These are phyloP conservation scores for Oreochromis niloticus DNA, from an alignment of 2,113 vertebrate genomes.

Conservation along the genomic window DNA sequence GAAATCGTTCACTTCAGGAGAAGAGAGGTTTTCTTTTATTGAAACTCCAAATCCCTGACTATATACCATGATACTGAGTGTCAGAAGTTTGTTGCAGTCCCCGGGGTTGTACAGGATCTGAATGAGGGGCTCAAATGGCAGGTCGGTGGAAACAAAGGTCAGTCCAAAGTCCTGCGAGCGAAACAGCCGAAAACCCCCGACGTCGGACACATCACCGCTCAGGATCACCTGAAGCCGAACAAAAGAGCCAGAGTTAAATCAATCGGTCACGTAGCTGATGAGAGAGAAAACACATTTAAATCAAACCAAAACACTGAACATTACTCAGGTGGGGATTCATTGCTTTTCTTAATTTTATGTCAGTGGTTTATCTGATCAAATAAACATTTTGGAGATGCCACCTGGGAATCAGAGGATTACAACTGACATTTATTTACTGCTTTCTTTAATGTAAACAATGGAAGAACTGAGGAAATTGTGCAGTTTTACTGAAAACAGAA, in stretches of 20 bases:
- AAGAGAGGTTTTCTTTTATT: neutral
- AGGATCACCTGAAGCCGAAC: slow-evolving; percentile 80
- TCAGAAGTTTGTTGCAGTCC: slow-evolving; percentile 74
- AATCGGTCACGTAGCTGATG: neutral
- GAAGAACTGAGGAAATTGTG: neutral
- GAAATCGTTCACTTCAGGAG: neutral
- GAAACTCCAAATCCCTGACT: neutral
- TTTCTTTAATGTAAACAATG: neutral
- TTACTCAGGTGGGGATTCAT: neutral
- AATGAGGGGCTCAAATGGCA: slow-evolving; percentile 85
- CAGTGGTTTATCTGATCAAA: neutral
- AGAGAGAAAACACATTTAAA: neutral
- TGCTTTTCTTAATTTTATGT: neutral
- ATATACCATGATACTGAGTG: slow-evolving; percentile 79
- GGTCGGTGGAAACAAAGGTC: slow-evolving; percentile 75
- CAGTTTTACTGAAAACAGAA: neutral
- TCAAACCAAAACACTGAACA: neutral
- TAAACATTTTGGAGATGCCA: neutral
- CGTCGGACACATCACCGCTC: slow-evolving; percentile 81
- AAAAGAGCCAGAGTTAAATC: neutral
- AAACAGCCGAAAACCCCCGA: slow-evolving; percentile 78
- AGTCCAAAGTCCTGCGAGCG: slow-evolving; percentile 82
- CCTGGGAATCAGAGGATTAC: neutral
- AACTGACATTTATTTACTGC: neutral
- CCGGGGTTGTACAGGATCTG: slow-evolving; percentile 84